Evolutionary conservation across 2,888 invertebrate species (phyloP).

Genomic region (Pardosa pseudoannulata): DNA sequence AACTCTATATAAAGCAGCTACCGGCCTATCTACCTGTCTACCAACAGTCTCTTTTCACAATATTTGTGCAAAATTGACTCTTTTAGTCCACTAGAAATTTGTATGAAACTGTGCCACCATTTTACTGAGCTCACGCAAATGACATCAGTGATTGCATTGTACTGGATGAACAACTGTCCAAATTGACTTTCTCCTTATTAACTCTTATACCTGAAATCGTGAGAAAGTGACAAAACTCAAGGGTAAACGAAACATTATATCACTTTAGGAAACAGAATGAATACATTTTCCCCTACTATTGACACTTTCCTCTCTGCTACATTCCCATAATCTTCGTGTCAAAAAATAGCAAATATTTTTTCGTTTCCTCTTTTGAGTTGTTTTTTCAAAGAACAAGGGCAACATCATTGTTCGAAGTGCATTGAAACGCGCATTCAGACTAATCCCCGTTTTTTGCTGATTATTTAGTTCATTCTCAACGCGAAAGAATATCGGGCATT

Average conservation of each 20-base stretch:
- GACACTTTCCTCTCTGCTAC: neutral
- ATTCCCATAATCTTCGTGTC: neutral
- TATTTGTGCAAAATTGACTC: no score
- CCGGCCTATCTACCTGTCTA: no score
- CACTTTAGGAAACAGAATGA: neutral
- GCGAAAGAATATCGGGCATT: neutral
- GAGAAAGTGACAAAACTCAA: constrained; percentile 9
- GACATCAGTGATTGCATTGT: no score
- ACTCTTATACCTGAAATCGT: neutral
- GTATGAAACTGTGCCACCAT: no score
- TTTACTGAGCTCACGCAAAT: no score
- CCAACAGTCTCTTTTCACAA: no score
- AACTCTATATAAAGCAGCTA: no score
- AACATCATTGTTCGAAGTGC: neutral
- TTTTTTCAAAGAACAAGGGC: constrained; percentile 12
- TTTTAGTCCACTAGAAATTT: no score
- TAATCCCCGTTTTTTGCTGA: neutral
- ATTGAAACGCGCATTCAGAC: neutral
- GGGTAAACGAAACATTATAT: constrained; percentile 2
- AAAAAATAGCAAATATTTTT: neutral
- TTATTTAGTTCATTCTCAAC: neutral
- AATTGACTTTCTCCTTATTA: neutral
- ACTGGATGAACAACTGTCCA: no score
- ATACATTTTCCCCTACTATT: neutral
- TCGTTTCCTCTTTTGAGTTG: neutral